Percentiles rank a stretch among this genome's conserved stretches.
phyloP scores from a whole-genome alignment of 2,113 vertebrate genomes.

The Fregata magnificens region DNA sequence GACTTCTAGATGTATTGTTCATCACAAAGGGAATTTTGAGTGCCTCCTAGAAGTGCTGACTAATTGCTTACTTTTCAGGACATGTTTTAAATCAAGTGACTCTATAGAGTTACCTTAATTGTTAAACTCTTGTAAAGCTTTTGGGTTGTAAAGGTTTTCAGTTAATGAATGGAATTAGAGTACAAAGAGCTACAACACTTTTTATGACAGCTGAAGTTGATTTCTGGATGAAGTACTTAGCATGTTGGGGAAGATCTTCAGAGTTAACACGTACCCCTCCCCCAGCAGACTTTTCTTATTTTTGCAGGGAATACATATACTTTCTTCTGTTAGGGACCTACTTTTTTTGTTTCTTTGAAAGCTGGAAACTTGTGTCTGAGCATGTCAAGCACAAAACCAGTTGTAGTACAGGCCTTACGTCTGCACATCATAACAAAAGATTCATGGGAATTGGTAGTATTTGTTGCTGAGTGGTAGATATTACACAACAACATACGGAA shows the following conservation, averaged over 20 bases:
- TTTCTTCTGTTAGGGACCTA: neutral
- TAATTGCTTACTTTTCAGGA: conserved; percentile 47
- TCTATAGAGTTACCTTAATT: conserved; percentile 41
- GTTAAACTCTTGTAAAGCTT: conserved; percentile 40
- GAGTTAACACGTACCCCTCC: neutral
- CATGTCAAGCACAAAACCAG: neutral
- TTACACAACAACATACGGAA: neutral
- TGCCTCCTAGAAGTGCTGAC: conserved; percentile 1
- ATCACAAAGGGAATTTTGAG: neutral
- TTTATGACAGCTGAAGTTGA: conserved; percentile 24
- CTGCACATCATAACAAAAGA: neutral
- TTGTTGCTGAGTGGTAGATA: neutral
- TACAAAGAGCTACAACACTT: neutral
- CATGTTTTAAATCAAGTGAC: conserved; percentile 36
- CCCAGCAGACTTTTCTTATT: neutral
- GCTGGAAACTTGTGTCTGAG: neutral
- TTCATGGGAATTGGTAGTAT: neutral
- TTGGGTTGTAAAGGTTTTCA: neutral
- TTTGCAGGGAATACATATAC: neutral
- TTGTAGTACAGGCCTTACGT: neutral
- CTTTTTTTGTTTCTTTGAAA: neutral
- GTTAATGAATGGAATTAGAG: conserved; percentile 24
- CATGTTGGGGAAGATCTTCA: neutral
- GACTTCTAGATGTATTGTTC: neutral
- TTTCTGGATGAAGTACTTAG: neutral